Base-by-base conservation (phyloP, 2,797 vertebrate species). In the Myiotriccus ornatus region DNA sequence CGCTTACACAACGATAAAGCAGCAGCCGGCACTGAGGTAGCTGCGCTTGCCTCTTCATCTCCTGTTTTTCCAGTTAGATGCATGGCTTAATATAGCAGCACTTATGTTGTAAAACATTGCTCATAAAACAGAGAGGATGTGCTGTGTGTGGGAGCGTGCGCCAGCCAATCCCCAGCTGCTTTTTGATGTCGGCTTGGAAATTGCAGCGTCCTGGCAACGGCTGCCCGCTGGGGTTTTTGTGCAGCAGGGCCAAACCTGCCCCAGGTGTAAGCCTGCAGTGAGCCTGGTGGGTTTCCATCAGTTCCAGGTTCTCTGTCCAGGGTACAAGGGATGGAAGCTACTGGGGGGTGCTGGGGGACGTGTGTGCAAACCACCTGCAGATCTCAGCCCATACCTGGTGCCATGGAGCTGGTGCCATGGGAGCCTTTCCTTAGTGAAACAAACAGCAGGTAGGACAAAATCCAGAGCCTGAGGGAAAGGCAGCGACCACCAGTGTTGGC, bases 41-140 rank as follows among this genome's bases (percentile, higher is more conserved):
- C 87, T 59, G 64, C 0, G 23, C 75, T 80, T 80, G 68, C 69
- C 67, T 79, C 18, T 10, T 75, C 3, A 6, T 68, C 94, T 90
- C 95, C 91, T 91, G 94, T 86, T 97, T 95, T 95, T 95, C 95
- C 96, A 93, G 92, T 92, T 91, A 85, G 83, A 92, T 89, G 65
- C 12, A 4, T 86, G 87, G 76, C 91, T 96, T 90, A 95, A 97
- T 95, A 95, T 96, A 96, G 96, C 94, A 94, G 84, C 91, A 88
- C 85, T 97, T 86, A 69, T 8, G 53, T 82, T 96, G 90, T 90
- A 95, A 91, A 96, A 92, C 94, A 93, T 86, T 56, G 1, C 89
- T 94, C 91, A 85, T 89, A 89, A 88, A 97, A 92, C 76, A 90
- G 82, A 85, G 89, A 93, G 94, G 94, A 96, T 97, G 91, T 88